Evolutionary conservation across 2,113 vertebrate species (phyloP), one percentile per base, ranked within the genome.

Genomic region (Nyctereutes procyonoides): DNA sequence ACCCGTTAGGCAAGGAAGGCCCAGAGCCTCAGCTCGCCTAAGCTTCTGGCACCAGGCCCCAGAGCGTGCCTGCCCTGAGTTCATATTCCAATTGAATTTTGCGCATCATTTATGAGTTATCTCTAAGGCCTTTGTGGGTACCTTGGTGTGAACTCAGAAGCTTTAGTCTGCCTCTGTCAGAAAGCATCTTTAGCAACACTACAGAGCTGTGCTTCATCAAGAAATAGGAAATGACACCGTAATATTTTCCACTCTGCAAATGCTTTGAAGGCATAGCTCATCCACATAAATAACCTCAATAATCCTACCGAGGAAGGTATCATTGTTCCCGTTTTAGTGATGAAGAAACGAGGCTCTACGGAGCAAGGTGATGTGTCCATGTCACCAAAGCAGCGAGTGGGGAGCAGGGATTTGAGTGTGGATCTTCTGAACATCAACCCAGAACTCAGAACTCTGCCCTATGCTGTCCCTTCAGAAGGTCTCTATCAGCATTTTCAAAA

Each of bases 21-120:
- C 22, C 43, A 38, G 35, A 90, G 48, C 17, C 38, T 56, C 67
- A 20, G n/a, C 67, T 51, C 20, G 1, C 32, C 43, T 17, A 56
- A 82, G 58, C 69, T 53, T 95, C 60, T 4, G 11, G 26, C 12
- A 51, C 74, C 15, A 69, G 35, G 43, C 26, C 15, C 20, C 7
- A 14, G 17, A 60, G 53, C 30, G 10, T 0, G 2, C 20, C 1
- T 0, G 0, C 51, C 35, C 73, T 2, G 5, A 63, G 76, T 30
- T 32, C 88, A 63, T 1, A 24, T 8, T 67, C 28, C 55, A 24
- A 0, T 1, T 13, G 76, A 20, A 77, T 8, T n/a, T 3, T 60
- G 38, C 15, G 19, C 24, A n/a, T 2, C 26, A 14, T 16, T 32
- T 62, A 73, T 17, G 19, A 24, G n/a, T 17, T 77, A 43, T 48